Evolutionary conservation across 1,140 invertebrate species (phyloP).

Genomic region (Hesperophylax magnus): DNA sequence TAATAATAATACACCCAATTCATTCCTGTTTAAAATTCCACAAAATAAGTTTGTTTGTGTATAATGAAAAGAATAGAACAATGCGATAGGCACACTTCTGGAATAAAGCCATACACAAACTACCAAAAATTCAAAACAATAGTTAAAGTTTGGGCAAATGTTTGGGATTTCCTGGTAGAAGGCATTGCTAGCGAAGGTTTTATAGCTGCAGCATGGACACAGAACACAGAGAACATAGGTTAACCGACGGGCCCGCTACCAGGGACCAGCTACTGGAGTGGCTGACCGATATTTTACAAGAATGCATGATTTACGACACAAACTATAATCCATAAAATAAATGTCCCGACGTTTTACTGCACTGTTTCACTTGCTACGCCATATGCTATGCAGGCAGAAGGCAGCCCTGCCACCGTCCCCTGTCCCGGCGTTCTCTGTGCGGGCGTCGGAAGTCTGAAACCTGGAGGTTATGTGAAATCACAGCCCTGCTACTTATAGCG

Average conservation of each 20-base stretch:
- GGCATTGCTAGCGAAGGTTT: not conserved
- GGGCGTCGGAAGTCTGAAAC: not conserved
- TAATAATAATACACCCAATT: not conserved
- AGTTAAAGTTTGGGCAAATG: not conserved
- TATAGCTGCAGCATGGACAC: not conserved
- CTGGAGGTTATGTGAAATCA: not conserved
- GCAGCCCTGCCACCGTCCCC: not conserved
- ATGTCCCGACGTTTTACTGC: constrained; percentile 48
- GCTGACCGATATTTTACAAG: constrained; percentile 56
- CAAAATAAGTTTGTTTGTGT: constrained; percentile 1
- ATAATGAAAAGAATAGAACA: constrained; percentile 24
- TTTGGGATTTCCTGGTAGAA: constrained; percentile 4
- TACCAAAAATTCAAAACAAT: constrained; percentile 4
- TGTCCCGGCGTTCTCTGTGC: no score
- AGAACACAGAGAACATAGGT: constrained; percentile 7
- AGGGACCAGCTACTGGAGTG: constrained; percentile 33
- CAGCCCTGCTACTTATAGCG: not conserved
- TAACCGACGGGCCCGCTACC: constrained; percentile 37
- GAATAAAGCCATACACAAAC: constrained; percentile 12
- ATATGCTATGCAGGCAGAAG: not conserved
- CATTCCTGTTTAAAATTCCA: constrained; percentile 17
- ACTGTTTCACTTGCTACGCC: constrained; percentile 19
- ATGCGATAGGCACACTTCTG: constrained; percentile 29
- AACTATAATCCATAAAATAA: constrained; percentile 48
- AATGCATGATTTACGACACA: constrained; percentile 49